Evolutionary conservation across 2,113 vertebrate species (phyloP), one percentile per base, ranked within the genome.

Genomic region (Tragelaphus imberbis): DNA sequence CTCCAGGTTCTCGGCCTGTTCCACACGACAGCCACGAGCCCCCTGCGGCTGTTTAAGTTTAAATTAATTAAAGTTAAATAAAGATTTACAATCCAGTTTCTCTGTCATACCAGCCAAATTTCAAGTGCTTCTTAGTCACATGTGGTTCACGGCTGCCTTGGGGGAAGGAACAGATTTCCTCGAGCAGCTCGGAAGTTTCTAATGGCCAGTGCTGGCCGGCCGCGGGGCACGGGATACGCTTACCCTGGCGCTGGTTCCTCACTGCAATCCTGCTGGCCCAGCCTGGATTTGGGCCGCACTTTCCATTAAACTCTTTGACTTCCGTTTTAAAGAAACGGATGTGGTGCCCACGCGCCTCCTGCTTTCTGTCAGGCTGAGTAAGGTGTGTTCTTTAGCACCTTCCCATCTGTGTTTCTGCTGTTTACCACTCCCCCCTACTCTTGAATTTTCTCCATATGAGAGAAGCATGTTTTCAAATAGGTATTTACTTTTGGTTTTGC

Each of bases 171-270:
- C 2, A 47, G 49, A 15, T 36, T 12, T 12, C 5, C 16, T 3
- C 9, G 68, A 68, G 28, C 3, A 68, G 17, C 28, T 71, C 6
- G 7, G n/a, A 14, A 47, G 17, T 23, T 94, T 40, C 10, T 51
- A 0, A 63, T 0, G 19, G 25, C 12, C 27, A 71, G n/a, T 1
- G 23, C 53, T 36, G 81, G 81, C 12, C 1, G 1, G 21, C 81
- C 1, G 0, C 8, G 23, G n/a, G 3, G 53, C n/a, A 2, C 4
- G 0, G 2, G 2, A 13, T 9, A 33, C 6, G 0, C 6, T 55
- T n/a, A 5, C 13, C 33, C 33, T 36, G 53, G 33, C 0, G 0
- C 21, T 27, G 81, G 1, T 33, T 44, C 28, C 58, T 90, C 4
- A 0, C 21, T 44, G 40, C 65, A 12, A 10, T 1, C 44, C 17